Base-by-base conservation (phyloP, 2,888 invertebrate genomes). In the Drosophila trichaetosa region DNA sequence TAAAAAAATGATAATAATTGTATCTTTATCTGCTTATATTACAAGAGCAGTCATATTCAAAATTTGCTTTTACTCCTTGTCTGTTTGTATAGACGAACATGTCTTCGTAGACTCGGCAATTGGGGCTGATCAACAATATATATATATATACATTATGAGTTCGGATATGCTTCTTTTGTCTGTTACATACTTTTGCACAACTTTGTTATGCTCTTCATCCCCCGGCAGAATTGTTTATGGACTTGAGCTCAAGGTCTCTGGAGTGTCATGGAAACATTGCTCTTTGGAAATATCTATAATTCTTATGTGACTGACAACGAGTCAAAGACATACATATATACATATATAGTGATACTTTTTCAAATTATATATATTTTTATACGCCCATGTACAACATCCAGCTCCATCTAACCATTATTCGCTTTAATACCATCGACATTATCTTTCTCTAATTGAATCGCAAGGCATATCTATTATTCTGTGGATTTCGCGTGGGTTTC, bases 391-490 rank as follows among this genome's bases (percentile, higher is more conserved):
- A 46, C 46, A 21, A 46, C 46, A 21, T 46, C 16, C 13, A 24
- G 18, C 24, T 18, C 3, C 5, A 36, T 21, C n/a, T 38, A 1
- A 10, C 6, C 24, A 8, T 40, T 24, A 16, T 46, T 56, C n/a
- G 6, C 56, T 29, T 27, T 49, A 40, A 57, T n/a, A 34, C 11
- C 34, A 13, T 46, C 38, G 31, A 51, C 60, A 60, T 64, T 58
- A 83, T 79, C 57, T 56, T 58, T 65, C 60, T 73, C 77, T 84
- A 87, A 84, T 84, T 84, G 82, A 82, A 82, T 87, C 82, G 60
- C 73, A 53, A 27, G 18, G 59, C 62, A 73, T 66, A 87, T 87
- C 82, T 76, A 84, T 84, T 84, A 83, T 76, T 69, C 59, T 57
- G 46, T 18, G 48, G 33, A 5, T 42, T 61, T 65, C 71, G 54